Evolutionary conservation across 2,797 vertebrate species (phyloP), one percentile per base, ranked within the genome.

Genomic region (Muscicapa comitata): DNA sequence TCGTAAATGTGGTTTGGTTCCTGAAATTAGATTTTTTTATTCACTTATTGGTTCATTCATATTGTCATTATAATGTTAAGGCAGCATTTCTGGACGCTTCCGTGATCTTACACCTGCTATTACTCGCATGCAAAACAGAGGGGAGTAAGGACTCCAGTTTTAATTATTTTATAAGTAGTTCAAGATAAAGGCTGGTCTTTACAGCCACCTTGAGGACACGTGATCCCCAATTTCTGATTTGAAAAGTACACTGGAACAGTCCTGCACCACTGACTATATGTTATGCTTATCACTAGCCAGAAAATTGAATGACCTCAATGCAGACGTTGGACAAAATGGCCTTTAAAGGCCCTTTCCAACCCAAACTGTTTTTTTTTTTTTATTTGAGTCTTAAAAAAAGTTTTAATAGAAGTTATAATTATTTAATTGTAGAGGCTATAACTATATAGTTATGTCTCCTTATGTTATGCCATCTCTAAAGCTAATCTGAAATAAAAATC

Each of bases 231-330:
- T 12, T 66, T 59, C 35, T 50, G 7, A 50, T 63, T 2, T 51
- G 31, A 59, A 42, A 90, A 82, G n/a, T 15, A 42, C 21, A 33
- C 48, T 73, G 43, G 20, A 94, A 66, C 13, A 77, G 54, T n/a
- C 35, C n/a, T 77, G 37, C 11, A 54, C 12, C 35, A 59, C 2
- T 50, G 48, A 58, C 47, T 53, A 1, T 17, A 53, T 25, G 7
- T 8, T 40, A 28, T 20, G 17, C n/a, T 66, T 63, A 38, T 11
- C 0, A 0, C 29, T 18, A 23, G 13, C 13, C 28, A 38, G 5
- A 31, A 72, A 61, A 45, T 1, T 58, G n/a, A 63, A 77, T 31
- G 2, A 55, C 18, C 18, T 47, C 40, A 66, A 3, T 17, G 38
- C 7, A 72, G 31, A 4, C 1, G 4, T 28, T 47, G 51, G 33